Base-by-base conservation (phyloP, 2,888 invertebrate genomes). In the Dynastes grantii region DNA sequence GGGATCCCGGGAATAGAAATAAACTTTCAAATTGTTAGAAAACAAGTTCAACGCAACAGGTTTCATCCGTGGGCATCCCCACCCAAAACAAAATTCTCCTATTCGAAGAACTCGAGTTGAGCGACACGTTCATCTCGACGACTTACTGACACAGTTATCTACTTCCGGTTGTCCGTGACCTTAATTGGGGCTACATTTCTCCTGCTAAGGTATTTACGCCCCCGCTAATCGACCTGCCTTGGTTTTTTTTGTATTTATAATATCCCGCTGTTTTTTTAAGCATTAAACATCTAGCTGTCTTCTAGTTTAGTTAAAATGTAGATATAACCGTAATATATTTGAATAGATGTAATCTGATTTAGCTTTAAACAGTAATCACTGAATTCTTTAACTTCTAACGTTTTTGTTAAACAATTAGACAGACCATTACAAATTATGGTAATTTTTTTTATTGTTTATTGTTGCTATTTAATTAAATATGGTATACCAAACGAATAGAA, bases 81-180 rank as follows among this genome's bases (percentile, higher is more conserved):
- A 68, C 68, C n/a, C 63, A 51, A 68, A 67, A 67, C 45, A 49
- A 68, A 68, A 68, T 51, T 68, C 67, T 53, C 58, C 40, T 77
- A 29, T 51, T 40, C 77, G 11, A 53, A 27, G 53, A 37, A 76
- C 58, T 78, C 78, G 71, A 58, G 37, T 75, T 73, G 32, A 37
- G 71, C 68, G 79, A 81, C 84, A 83, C 80, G 81, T 81, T 81
- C 81, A 82, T 79, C 83, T 84, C 81, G 84, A 84, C 85, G 85
- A 82, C 86, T 86, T 86, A 87, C 86, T 87, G 83, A 87, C 87
- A 86, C 83, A 86, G 83, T 85, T 82, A 82, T 79, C 75, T 78
- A 83, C 83, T 85, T 86, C 86, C 85, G 86, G 82, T 82, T 84
- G 85, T 82, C 84, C 85, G 76, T 85, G 86, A 84, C 86, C 85